Evolutionary conservation across 2,888 invertebrate species (phyloP).

Genomic region (Leucania comma): DNA sequence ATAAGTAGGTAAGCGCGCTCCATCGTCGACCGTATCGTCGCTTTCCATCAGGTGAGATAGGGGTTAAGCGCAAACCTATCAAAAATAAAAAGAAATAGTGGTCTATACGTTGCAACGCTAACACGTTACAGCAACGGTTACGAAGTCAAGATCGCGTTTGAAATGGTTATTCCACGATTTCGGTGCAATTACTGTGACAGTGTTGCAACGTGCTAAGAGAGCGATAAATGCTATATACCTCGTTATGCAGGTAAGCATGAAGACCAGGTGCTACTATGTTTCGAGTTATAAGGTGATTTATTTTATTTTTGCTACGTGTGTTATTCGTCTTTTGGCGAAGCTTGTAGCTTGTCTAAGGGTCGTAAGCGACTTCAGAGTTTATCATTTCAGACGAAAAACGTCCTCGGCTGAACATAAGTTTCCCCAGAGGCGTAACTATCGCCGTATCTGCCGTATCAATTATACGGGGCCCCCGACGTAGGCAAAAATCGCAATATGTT

Average conservation of each 20-base stretch:
- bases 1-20: no score
- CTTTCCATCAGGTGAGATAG: no score
- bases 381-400: no score
- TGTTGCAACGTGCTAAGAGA: slow-evolving; percentile 42
- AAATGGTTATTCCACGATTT: slow-evolving; percentile 42
- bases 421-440: no score
- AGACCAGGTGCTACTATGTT: background rate
- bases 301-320: background rate
- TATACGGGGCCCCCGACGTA: no score
- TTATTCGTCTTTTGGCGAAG: background rate
- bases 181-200: slow-evolving; percentile 39
- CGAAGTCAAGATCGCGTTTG: slow-evolving; percentile 42
- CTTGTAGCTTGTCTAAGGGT: background rate
- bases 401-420: no score
- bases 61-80: no score
- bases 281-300: background rate
- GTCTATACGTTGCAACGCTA: slow-evolving; percentile 23
- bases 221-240: slow-evolving; percentile 7
- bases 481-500: no score
- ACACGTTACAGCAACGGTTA: slow-evolving; percentile 15
- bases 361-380: background rate
- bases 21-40: no score
- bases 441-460: no score
- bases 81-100: no score
- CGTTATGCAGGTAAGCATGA: background rate